Evolutionary conservation across 2,888 invertebrate species (phyloP).

Genomic region (Lepas anatifera): DNA sequence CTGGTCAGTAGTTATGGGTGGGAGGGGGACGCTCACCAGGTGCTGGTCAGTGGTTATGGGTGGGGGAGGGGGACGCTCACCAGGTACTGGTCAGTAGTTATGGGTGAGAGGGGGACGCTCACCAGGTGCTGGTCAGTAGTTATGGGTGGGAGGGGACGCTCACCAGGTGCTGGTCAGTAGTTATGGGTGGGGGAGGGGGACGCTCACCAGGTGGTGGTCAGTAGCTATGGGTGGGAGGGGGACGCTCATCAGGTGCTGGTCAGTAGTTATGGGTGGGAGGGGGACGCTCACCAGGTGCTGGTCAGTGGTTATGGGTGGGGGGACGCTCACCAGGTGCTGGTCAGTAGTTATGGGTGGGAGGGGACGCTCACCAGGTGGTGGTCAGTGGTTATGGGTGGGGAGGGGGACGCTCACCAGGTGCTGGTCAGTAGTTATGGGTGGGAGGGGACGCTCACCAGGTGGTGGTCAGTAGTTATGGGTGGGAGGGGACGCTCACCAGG

Average conservation of each 20-base stretch:
- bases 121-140: conserved; percentile 92
- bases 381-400: conserved; percentile 96
- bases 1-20: no score
- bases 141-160: no score
- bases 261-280: conserved; percentile 95
- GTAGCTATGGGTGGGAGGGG: background rate
- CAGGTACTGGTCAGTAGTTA: no score
- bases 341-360: background rate
- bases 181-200: conserved; percentile 92
- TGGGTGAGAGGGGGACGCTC: no score
- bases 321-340: background rate
- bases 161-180: conserved; percentile 59
- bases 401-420: conserved; percentile 86
- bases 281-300: conserved; percentile 87
- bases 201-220: conserved; percentile 67
- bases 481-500: no score
- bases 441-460: conserved; percentile 95
- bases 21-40: no score
- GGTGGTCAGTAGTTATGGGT: no score
- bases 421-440: conserved; percentile 60
- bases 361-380: conserved; percentile 65
- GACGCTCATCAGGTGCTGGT: conserved; percentile 60
- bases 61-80: no score
- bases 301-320: no score
- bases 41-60: no score